Evolutionary conservation across 2,113 vertebrate genomes (phyloP).

Genomic region (Rhegmatorhina hoffmannsi): DNA sequence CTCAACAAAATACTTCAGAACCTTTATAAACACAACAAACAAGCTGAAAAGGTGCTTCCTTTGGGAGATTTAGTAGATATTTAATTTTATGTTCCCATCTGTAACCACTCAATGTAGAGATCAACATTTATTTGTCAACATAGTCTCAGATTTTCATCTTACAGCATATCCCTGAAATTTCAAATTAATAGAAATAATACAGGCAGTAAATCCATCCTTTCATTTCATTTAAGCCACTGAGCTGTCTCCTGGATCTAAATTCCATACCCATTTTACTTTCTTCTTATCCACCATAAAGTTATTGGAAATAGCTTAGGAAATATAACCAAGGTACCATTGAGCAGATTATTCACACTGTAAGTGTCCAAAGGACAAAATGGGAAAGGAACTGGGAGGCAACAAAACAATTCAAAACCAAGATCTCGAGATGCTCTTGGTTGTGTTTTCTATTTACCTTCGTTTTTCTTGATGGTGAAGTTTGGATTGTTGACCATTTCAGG

Average conservation of each 20-base stretch:
- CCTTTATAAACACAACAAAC: background rate
- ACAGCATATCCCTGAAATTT: background rate
- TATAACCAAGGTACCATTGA: background rate
- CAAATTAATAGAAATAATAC: slow-evolving; percentile 1
- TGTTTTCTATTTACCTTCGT: slow-evolving; percentile 82
- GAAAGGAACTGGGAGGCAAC: background rate
- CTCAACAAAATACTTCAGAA: slow-evolving; percentile 24
- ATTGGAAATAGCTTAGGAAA: slow-evolving; percentile 8
- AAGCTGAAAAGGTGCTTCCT: slow-evolving; percentile 30
- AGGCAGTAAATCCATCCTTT: background rate
- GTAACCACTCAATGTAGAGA: background rate
- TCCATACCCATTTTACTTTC: background rate
- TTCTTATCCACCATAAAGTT: slow-evolving; percentile 27
- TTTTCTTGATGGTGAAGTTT: slow-evolving; percentile 98
- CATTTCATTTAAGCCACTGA: background rate
- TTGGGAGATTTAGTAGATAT: background rate
- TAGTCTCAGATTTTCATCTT: background rate
- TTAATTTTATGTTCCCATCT: slow-evolving; percentile 42
- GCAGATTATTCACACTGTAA: slow-evolving; percentile 7
- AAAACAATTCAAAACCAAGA: background rate
- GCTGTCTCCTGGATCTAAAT: slow-evolving; percentile 6
- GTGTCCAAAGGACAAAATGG: background rate
- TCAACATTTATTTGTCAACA: slow-evolving; percentile 4
- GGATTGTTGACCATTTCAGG: slow-evolving; percentile 96
- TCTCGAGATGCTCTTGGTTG: background rate